These are phyloP conservation scores for Melangyna quadrimaculata DNA, from an alignment of 2,888 invertebrate species.

Conservation along the genomic window DNA sequence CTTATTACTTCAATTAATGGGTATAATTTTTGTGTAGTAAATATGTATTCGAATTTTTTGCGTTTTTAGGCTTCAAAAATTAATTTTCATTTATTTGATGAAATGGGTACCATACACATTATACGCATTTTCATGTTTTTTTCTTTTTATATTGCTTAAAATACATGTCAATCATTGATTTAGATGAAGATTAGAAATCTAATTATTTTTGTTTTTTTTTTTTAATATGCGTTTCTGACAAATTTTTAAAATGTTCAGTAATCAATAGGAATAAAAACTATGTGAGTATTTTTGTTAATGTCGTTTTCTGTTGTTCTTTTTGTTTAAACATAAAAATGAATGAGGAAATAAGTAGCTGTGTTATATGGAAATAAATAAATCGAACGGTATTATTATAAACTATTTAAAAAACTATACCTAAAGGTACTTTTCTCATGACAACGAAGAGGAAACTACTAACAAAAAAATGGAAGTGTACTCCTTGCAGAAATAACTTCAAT, in stretches of 20 bases:
- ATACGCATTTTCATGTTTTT: not conserved
- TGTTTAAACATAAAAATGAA: not conserved
- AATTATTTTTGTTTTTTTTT: no score
- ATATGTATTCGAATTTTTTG: not conserved
- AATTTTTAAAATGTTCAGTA: not conserved
- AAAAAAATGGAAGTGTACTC: constrained; percentile 55
- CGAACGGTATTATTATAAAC: constrained; percentile 4
- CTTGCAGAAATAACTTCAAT: constrained; percentile 47
- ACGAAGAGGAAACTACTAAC: not conserved
- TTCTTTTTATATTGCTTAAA: constrained; percentile 18
- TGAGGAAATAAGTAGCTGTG: not conserved
- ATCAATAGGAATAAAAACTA: not conserved
- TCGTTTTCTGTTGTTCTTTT: not conserved
- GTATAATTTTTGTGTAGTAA: constrained; percentile 16
- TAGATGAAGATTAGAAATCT: not conserved
- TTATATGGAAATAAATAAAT: constrained; percentile 25
- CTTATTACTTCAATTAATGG: constrained; percentile 2
- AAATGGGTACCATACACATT: not conserved
- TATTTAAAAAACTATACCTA: not conserved
- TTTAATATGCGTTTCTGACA: not conserved
- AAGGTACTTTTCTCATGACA: not conserved
- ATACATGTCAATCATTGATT: not conserved
- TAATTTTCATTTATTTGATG: not conserved
- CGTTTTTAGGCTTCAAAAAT: not conserved
- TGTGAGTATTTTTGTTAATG: not conserved